phyloP scores from a whole-genome alignment of 1,140 invertebrate genomes.

The Proales similis region DNA sequence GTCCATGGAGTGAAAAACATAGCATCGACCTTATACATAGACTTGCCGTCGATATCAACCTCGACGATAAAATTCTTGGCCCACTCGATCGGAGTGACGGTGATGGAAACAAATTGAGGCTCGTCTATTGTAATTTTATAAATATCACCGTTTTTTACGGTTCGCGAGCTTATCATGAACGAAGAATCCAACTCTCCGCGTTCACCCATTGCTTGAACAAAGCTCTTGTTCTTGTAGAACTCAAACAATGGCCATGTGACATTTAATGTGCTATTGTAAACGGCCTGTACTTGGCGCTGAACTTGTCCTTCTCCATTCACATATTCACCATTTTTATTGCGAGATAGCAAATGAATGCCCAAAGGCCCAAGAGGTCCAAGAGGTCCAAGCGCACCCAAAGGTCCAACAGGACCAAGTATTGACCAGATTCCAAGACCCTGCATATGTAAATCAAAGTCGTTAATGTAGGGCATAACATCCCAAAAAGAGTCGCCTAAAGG shows the following conservation, averaged over 20 bases:
- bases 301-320: background rate
- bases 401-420: slow-evolving; percentile 5
- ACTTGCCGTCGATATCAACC: background rate
- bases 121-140: slow-evolving; percentile 17
- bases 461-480: slow-evolving; percentile 13
- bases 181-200: background rate
- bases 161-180: slow-evolving; percentile 12
- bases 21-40: background rate
- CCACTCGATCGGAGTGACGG: background rate
- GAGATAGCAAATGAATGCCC: background rate
- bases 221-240: slow-evolving; percentile 5
- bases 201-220: slow-evolving; percentile 1
- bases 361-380: slow-evolving; percentile 8
- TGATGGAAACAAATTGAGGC: slow-evolving; percentile 14
- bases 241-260: slow-evolving; percentile 24
- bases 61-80: slow-evolving; percentile 19
- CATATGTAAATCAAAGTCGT: slow-evolving; percentile 18
- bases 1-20: slow-evolving; percentile 17
- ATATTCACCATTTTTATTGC: slow-evolving; percentile 4
- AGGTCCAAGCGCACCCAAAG: slow-evolving; percentile 13
- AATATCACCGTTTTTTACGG: slow-evolving; percentile 12
- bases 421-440: slow-evolving; percentile 25
- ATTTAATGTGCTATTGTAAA: slow-evolving; percentile 6
- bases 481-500: slow-evolving; percentile 12
- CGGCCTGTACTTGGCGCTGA: slow-evolving; percentile 5